Evolutionary conservation across 2,113 vertebrate genomes (phyloP).

Genomic region (Sus scrofa): T2T-Sscrofa CM000826.6:37291501-37292000

Average conservation of each 20-base stretch:
- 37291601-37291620: not conserved
- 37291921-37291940: not conserved
- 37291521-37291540: too few relatives aligned
- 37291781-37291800: not conserved
- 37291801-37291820: not conserved
- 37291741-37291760: not conserved
- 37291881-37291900: not conserved
- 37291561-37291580: too few relatives aligned
- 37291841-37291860: not conserved
- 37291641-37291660: not conserved
- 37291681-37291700: not conserved
- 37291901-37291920: not conserved
- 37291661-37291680: not conserved
- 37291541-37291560: too few relatives aligned
- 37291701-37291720: not conserved
- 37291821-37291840: not conserved
- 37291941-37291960: not conserved
- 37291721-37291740: not conserved
- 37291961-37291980: too few relatives aligned
- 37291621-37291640: not conserved
- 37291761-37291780: not conserved
- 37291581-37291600: not conserved
- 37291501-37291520: too few relatives aligned
- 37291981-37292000: too few relatives aligned
- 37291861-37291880: not conserved